Conservation (phyloP, 1,140 invertebrate genomes). For the Micrasema minimum region DNA sequence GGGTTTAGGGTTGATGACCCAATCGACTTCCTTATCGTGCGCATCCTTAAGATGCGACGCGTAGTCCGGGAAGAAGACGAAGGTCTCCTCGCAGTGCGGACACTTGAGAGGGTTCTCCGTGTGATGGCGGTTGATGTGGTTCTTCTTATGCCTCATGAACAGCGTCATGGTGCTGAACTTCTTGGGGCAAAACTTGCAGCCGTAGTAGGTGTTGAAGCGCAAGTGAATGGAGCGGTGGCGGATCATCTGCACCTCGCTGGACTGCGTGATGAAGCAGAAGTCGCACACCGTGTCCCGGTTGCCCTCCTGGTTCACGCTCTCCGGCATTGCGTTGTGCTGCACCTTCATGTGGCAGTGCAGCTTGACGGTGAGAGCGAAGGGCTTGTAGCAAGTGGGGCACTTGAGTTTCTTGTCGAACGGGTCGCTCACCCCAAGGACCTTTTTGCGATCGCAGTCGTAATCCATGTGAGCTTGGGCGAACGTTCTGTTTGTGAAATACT, state of each 20-base stretch:
- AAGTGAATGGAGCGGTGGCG: conserved; percentile 61
- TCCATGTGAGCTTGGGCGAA: conserved; percentile 63
- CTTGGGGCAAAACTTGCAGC: conserved; percentile 63
- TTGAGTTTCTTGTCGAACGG: conserved; percentile 61
- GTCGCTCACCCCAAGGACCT: conserved; percentile 62
- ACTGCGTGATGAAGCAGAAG: conserved; percentile 64
- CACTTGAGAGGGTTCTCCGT: conserved; percentile 63
- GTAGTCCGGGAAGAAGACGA: conserved; percentile 62
- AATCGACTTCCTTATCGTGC: conserved; percentile 63
- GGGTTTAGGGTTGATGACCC: conserved; percentile 60
- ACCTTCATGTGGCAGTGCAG: conserved; percentile 64
- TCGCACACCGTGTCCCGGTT: conserved; percentile 57
- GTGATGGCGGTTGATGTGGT: conserved; percentile 59
- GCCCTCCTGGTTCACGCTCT: conserved; percentile 55
- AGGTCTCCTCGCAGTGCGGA: conserved; percentile 64
- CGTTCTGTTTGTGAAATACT: conserved; percentile 61
- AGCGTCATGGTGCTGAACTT: conserved; percentile 60
- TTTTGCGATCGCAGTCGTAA: conserved; percentile 63
- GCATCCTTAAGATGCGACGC: conserved; percentile 62
- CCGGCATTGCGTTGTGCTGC: conserved; percentile 59
- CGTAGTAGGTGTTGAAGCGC: conserved; percentile 58
- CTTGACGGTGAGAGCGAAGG: conserved; percentile 65
- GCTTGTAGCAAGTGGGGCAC: conserved; percentile 64
- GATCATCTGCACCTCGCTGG: conserved; percentile 60
- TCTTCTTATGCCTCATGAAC: conserved; percentile 63